Conservation (phyloP, 2,113 vertebrate genomes). For the Indri indri region DNA sequence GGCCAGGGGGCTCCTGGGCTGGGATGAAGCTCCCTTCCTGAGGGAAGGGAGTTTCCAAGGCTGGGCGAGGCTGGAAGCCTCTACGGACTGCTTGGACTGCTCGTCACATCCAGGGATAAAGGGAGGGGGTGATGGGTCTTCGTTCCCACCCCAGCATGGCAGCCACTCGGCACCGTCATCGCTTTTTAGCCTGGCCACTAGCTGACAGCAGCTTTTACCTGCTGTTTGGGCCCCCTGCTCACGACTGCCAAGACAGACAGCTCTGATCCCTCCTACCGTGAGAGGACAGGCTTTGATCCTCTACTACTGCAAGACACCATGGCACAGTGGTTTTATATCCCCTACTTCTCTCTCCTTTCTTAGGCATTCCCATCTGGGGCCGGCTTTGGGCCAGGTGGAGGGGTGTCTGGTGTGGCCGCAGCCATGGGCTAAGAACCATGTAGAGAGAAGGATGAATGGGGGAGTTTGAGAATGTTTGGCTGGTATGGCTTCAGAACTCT, state of each 20-base stretch:
- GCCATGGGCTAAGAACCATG: neutral
- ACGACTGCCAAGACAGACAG: neutral
- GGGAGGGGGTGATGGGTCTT: neutral
- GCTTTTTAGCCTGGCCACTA: conserved; percentile 39
- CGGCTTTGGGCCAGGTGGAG: neutral
- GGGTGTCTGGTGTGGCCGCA: neutral
- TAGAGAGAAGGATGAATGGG: neutral
- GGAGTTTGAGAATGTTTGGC: neutral
- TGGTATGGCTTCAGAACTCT: neutral
- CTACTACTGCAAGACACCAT: neutral
- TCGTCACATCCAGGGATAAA: neutral
- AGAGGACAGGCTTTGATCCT: conserved; percentile 53
- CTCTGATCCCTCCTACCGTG: conserved; percentile 29
- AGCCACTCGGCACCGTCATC: neutral
- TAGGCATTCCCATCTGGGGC: neutral
- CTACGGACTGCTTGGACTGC: neutral
- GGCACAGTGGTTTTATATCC: neutral
- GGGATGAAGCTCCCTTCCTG: conserved; percentile 39
- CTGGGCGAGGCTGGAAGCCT: conserved; percentile 8
- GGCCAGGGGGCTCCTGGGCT: neutral
- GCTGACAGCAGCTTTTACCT: conserved; percentile 29
- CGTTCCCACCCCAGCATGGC: neutral
- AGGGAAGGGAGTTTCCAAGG: conserved; percentile 30
- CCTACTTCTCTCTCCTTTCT: neutral
- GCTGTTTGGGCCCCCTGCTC: neutral